Evolutionary conservation across 2,113 vertebrate species (phyloP), one percentile per base, ranked within the genome.

Genomic region (Picathartes gymnocephalus): DNA sequence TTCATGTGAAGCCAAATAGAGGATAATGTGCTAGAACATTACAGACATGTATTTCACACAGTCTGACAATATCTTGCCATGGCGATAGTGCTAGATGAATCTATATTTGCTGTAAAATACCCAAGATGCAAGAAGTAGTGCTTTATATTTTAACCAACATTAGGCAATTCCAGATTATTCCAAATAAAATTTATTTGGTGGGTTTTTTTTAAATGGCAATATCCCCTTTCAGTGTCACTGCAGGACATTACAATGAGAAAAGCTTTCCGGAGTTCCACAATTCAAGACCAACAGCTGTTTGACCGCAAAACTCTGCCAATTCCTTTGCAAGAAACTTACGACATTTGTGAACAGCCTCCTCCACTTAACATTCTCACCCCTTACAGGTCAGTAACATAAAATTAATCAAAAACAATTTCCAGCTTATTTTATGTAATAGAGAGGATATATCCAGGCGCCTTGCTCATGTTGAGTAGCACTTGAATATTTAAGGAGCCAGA

Each of bases 241-340:
- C 99, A 99, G 98, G 99, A 99, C 97, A 99, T 99, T 86, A 99
- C 99, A 33, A 99, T 99, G 99, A 98, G 99, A 95, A 99, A 99
- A 97, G 99, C 99, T 31, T 99, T 99, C 97, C 98, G 99, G 96
- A 99, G 99, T 94, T 99, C 99, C 73, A 99, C 99, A 28, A 98
- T 98, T 97, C 99, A 99, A 96, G 99, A 99, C 97, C 99, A 99
- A 50, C 99, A 99, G 97, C 98, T 99, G 86, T 99, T 99, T 69
- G 98, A 99, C 90, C 99, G 99, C 76, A 98, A 97, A 95, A 99
- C 99, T 45, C 97, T 99, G 93, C 99, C 99, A 54, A 98, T 99
- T 96, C 99, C 99, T 3, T 96, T 99, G 97, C 98, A 99, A 97
- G 99, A 99, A 97, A 99, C 98, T 6, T 99, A 99, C 0, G 98